phyloP scores from a whole-genome alignment of 2,113 vertebrate genomes.

The Pipa parva region DNA sequence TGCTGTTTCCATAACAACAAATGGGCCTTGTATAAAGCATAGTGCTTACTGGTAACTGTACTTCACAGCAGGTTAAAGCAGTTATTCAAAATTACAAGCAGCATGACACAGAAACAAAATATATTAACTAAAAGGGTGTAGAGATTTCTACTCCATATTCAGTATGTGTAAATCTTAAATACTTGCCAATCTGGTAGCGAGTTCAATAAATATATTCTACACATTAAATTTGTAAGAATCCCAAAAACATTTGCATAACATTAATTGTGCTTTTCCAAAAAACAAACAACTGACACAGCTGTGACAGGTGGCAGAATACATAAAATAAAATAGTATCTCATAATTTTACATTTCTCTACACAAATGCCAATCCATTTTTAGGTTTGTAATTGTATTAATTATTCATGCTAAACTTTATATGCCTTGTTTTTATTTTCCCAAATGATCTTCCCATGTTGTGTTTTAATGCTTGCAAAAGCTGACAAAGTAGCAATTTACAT shows the following conservation, averaged over 20 bases:
- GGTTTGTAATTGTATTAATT: too few species aligned
- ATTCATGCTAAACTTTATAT: too few species aligned
- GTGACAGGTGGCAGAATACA: slow-evolving; percentile 20
- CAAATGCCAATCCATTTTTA: neutral
- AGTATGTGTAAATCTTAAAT: slow-evolving; percentile 59
- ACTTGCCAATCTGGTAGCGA: slow-evolving; percentile 44
- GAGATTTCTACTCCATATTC: slow-evolving; percentile 56
- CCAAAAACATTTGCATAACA: slow-evolving; percentile 36
- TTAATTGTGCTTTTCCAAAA: slow-evolving; percentile 15
- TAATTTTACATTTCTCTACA: neutral
- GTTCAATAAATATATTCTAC: slow-evolving; percentile 33
- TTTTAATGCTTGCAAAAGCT: too few species aligned
- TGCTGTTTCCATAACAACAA: slow-evolving; percentile 75
- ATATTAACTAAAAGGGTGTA: slow-evolving; percentile 56
- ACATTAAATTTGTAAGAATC: slow-evolving; percentile 34
- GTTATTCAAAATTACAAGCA: slow-evolving; percentile 66
- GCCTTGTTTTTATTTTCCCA: too few species aligned
- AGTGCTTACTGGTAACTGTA: slow-evolving; percentile 58
- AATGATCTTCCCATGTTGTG: too few species aligned
- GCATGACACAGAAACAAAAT: slow-evolving; percentile 57
- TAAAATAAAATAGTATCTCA: neutral
- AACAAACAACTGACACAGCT: slow-evolving; percentile 21
- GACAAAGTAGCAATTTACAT: too few species aligned
- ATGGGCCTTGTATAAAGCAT: slow-evolving; percentile 64
- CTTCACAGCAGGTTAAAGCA: slow-evolving; percentile 60